A percentile compares a stretch with the other conserved stretches of the same genome.
Conservation (phyloP, 1,140 invertebrate species). For the Neodiprion virginianus region DNA sequence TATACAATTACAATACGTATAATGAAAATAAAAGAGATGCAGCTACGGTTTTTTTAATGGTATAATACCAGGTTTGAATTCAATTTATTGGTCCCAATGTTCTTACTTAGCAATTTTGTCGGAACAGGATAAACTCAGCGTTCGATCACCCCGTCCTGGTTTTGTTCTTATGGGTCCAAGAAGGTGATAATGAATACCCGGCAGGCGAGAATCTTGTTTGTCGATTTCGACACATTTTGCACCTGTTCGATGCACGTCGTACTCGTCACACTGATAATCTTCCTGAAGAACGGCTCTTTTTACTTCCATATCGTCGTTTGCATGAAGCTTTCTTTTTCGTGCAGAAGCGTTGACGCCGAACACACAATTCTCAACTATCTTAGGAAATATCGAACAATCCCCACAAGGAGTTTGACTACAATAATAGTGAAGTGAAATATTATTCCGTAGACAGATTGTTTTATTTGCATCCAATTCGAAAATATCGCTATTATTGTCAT, state of each 20-base stretch:
- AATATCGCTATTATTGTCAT: slow-evolving; percentile 51
- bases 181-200: slow-evolving; percentile 73
- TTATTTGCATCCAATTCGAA: slow-evolving; percentile 48
- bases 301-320: slow-evolving; percentile 13
- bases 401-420: slow-evolving; percentile 91
- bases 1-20: not conserved
- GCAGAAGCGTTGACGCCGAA: slow-evolving; percentile 17
- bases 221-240: slow-evolving; percentile 79
- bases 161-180: slow-evolving; percentile 84
- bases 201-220: slow-evolving; percentile 62
- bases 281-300: slow-evolving; percentile 11
- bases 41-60: too few relatives aligned
- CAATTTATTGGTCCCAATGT: too few relatives aligned
- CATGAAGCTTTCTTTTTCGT: slow-evolving; percentile 39
- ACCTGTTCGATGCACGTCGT: slow-evolving; percentile 83
- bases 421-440: slow-evolving; percentile 83
- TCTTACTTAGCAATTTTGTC: slow-evolving; percentile 81
- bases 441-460: slow-evolving; percentile 64
- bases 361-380: slow-evolving; percentile 41
- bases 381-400: slow-evolving; percentile 89
- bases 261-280: slow-evolving; percentile 33
- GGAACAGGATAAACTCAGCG: slow-evolving; percentile 89
- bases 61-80: too few relatives aligned
- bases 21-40: slow-evolving; percentile 11
- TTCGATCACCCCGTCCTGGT: slow-evolving; percentile 90